These are phyloP conservation scores for Phaenicophaeus curvirostris DNA, from an alignment of 2,797 vertebrate genomes.

Conservation along the genomic window DNA sequence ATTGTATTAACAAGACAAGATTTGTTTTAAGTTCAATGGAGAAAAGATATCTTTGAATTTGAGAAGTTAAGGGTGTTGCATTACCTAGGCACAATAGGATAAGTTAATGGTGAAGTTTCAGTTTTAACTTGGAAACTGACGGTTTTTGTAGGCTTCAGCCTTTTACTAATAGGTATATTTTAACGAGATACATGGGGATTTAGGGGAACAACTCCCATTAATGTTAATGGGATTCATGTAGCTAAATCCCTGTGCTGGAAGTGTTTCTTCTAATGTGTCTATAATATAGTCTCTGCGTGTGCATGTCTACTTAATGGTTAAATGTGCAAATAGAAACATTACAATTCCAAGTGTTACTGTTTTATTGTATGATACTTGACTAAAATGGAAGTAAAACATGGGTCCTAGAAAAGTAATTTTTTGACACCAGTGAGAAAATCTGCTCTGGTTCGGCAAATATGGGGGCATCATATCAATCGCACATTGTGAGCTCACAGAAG, in stretches of 20 bases:
- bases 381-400: neutral
- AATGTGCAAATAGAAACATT: slow-evolving; percentile 26
- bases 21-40: slow-evolving; percentile 68
- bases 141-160: slow-evolving; percentile 60
- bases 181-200: slow-evolving; percentile 69
- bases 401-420: neutral
- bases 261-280: slow-evolving; percentile 45
- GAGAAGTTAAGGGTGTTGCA: slow-evolving; percentile 62
- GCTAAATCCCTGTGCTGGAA: slow-evolving; percentile 58
- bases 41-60: slow-evolving; percentile 62
- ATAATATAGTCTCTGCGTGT: neutral
- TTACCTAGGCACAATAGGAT: slow-evolving; percentile 58
- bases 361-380: neutral
- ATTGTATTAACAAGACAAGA: slow-evolving; percentile 57
- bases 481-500: neutral
- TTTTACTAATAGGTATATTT: slow-evolving; percentile 67
- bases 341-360: neutral
- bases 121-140: slow-evolving; percentile 64
- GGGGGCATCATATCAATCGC: neutral
- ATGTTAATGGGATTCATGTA: slow-evolving; percentile 70
- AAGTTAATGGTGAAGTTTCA: slow-evolving; percentile 70
- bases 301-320: neutral
- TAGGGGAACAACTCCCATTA: slow-evolving; percentile 63
- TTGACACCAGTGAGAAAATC: neutral
- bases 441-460: neutral